Percentiles rank a stretch among this genome's conserved stretches.
Evolutionary conservation across 1,140 invertebrate genomes (phyloP).

Genomic region (Plectus sambesii): DNA sequence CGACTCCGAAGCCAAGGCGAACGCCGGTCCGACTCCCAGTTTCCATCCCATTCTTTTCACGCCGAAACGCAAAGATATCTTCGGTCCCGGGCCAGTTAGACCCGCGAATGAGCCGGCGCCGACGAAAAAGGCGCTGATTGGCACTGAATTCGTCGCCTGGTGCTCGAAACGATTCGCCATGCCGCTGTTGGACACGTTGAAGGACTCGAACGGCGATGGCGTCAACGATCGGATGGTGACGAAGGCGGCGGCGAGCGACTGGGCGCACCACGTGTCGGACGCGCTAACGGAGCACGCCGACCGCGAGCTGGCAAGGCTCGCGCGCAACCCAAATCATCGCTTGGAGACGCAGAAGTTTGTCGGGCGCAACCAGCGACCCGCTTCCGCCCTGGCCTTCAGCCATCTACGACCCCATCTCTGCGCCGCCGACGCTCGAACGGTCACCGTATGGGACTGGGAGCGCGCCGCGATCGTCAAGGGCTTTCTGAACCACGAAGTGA

Average conservation of each 20-base stretch:
- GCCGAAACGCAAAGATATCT: slow-evolving; percentile 20
- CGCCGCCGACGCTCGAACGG: slow-evolving; percentile 23
- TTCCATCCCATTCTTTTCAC: slow-evolving; percentile 28
- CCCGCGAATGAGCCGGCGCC: slow-evolving; percentile 16
- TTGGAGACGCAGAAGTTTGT: slow-evolving; percentile 2
- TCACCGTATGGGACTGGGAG: slow-evolving; percentile 20
- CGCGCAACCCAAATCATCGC: slow-evolving; percentile 17
- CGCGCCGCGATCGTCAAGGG: slow-evolving; percentile 11
- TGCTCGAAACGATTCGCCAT: slow-evolving; percentile 38
- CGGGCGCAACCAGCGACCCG: slow-evolving; percentile 3
- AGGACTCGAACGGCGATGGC: slow-evolving; percentile 29
- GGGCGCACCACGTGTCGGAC: slow-evolving; percentile 37
- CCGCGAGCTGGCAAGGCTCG: slow-evolving; percentile 24
- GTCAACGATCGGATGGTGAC: slow-evolving; percentile 24
- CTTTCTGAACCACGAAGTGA: slow-evolving; percentile 16
- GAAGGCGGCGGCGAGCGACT: slow-evolving; percentile 29
- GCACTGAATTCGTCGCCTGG: slow-evolving; percentile 44
- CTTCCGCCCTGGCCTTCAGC: slow-evolving; percentile 29
- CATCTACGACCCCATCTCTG: slow-evolving; percentile 32
- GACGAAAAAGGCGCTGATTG: slow-evolving; percentile 25
- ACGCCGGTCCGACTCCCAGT: slow-evolving; percentile 18
- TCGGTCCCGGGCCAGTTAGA: too few species aligned
- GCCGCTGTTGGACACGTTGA: slow-evolving; percentile 41
- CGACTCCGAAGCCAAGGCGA: slow-evolving; percentile 10
- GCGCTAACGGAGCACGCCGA: slow-evolving; percentile 31